These are phyloP conservation scores for Thermophis baileyi DNA, from an alignment of 2,113 vertebrate genomes.

Conservation along the genomic window DNA sequence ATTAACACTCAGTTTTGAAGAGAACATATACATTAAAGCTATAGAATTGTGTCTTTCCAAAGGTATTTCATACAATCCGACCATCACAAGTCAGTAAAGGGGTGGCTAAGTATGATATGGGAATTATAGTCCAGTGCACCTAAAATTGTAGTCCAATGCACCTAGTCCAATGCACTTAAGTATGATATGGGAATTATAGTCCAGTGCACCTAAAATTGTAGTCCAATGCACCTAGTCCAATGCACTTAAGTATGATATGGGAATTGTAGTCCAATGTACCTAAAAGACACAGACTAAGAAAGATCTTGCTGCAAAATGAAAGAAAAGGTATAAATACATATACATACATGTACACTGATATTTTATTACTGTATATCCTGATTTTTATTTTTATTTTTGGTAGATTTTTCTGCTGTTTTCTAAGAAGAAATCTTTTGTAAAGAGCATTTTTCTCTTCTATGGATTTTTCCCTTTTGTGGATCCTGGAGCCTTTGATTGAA, in stretches of 20 bases:
- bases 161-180: background rate
- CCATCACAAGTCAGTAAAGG: background rate
- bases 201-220: background rate
- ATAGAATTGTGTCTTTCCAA: background rate
- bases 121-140: background rate
- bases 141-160: background rate
- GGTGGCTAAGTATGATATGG: background rate
- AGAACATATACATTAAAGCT: background rate
- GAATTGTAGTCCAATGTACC: background rate
- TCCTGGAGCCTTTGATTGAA: background rate
- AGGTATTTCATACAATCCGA: background rate
- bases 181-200: background rate
- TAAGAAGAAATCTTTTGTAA: background rate
- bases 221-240: background rate
- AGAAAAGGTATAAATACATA: background rate
- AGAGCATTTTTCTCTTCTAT: background rate
- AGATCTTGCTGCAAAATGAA: background rate
- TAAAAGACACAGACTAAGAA: background rate
- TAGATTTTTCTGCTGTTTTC: background rate
- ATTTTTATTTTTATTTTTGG: no score
- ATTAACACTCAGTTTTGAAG: background rate
- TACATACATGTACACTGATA: background rate
- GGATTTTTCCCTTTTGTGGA: background rate
- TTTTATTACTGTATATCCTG: background rate
- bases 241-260: background rate